Percentiles rank a stretch among this genome's conserved stretches.
These are phyloP conservation scores for Hippocampus barbouri DNA, from an alignment of 2,113 vertebrate genomes.

Conservation along the genomic window DNA sequence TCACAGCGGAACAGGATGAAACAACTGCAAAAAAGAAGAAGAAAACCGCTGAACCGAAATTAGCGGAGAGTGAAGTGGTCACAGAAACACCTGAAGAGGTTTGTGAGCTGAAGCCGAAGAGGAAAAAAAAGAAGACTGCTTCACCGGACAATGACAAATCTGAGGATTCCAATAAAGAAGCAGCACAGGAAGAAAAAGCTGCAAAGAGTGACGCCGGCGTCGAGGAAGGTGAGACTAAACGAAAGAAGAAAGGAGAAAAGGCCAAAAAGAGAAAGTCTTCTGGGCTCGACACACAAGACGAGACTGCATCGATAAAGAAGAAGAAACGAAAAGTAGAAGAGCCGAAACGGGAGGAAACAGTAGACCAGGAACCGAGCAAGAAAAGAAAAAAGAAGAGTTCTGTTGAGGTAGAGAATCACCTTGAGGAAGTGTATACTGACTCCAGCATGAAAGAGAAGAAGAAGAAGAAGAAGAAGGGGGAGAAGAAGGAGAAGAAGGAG, in stretches of 20 bases:
- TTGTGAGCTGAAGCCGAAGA: constrained; percentile 7
- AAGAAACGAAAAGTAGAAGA: constrained; percentile 21
- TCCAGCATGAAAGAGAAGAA: constrained; percentile 25
- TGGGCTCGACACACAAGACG: constrained; percentile 10
- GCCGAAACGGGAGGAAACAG: not conserved
- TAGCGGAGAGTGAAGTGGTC: not conserved
- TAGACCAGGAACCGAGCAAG: constrained; percentile 9
- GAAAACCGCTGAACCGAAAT: constrained; percentile 5
- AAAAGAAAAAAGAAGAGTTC: constrained; percentile 29
- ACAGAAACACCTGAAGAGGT: not conserved
- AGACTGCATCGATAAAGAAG: constrained; percentile 31
- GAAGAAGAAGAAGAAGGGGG: constrained; percentile 34
- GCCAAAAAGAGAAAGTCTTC: constrained; percentile 13
- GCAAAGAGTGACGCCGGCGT: not conserved
- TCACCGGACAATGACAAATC: not conserved
- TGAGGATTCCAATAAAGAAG: not conserved
- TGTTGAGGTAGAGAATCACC: not conserved
- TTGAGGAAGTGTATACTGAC: not conserved
- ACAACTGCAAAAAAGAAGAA: constrained; percentile 16
- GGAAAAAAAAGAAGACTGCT: constrained; percentile 16
- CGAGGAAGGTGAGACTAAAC: constrained; percentile 5
- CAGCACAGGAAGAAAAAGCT: not conserved
- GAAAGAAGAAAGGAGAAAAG: constrained; percentile 28
- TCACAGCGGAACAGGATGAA: not conserved
- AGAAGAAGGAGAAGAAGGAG: constrained; percentile 30